Evolutionary conservation across 2,113 vertebrate species (phyloP).

Genomic region (Hyaena hyaena): DNA sequence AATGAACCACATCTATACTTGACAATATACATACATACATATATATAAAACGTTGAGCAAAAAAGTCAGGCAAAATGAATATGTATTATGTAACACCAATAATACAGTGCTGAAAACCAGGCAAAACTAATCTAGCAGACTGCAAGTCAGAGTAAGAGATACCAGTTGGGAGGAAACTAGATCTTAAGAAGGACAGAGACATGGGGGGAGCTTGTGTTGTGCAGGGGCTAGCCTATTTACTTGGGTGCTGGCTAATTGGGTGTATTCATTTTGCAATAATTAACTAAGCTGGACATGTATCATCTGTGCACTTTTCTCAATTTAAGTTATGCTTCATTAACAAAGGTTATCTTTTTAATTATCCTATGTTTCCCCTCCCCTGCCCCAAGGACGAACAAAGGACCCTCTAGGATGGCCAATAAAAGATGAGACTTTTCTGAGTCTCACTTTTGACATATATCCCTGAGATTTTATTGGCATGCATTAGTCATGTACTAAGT

Average conservation of each 20-base stretch:
- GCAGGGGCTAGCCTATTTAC: not conserved
- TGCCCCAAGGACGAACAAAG: not conserved
- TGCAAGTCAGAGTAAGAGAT: not conserved
- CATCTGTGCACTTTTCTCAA: not conserved
- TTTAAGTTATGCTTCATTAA: not conserved
- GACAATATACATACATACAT: not conserved
- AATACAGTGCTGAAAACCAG: not conserved
- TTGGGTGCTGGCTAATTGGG: not conserved
- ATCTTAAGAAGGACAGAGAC: not conserved
- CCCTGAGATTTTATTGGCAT: not conserved
- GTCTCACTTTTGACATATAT: not conserved
- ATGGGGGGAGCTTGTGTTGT: not conserved
- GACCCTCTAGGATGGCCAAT: not conserved
- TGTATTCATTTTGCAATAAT: not conserved
- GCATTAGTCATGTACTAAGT: not conserved
- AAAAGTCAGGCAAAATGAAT: not conserved
- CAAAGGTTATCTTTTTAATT: not conserved
- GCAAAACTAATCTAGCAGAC: not conserved
- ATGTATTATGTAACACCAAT: not conserved
- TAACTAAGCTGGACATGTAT: not conserved
- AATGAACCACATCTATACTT: not conserved
- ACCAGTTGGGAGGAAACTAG: rapidly evolving
- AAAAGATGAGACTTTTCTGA: not conserved
- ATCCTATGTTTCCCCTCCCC: not conserved
- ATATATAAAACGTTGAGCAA: not conserved